These are phyloP conservation scores for Temnothorax rugatulus DNA, from an alignment of 2,888 invertebrate species.

Conservation along the genomic window DNA sequence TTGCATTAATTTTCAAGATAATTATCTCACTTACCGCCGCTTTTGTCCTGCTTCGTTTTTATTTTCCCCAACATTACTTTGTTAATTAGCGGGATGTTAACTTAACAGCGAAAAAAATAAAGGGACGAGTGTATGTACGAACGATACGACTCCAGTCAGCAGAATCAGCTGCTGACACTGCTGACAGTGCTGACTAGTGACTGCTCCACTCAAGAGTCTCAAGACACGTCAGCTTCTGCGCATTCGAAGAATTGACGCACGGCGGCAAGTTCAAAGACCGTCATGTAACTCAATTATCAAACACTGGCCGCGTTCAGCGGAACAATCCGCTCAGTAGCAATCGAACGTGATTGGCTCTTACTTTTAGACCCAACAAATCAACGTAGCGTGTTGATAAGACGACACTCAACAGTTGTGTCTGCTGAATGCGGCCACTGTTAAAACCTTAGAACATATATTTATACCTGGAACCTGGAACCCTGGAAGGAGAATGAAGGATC, in stretches of 20 bases:
- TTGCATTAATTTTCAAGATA: background rate
- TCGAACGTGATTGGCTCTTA: too few relatives aligned
- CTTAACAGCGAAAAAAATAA: conserved; percentile 60
- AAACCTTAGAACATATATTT: too few relatives aligned
- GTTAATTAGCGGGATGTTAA: conserved; percentile 58
- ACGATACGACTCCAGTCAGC: conserved; percentile 16
- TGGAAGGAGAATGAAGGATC: too few relatives aligned
- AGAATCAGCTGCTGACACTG: conserved; percentile 51
- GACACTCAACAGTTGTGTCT: too few relatives aligned
- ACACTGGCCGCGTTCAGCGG: too few relatives aligned
- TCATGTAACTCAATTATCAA: background rate
- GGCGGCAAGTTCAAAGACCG: conserved; percentile 30
- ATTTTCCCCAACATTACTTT: conserved; percentile 84
- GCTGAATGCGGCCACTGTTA: too few relatives aligned
- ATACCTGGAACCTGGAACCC: too few relatives aligned
- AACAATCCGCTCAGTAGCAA: too few relatives aligned
- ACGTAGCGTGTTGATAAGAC: too few relatives aligned
- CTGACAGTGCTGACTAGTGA: too few relatives aligned
- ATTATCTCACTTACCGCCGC: conserved; percentile 83
- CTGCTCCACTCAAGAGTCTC: conserved; percentile 26
- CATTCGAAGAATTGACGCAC: background rate
- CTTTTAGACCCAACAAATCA: too few relatives aligned
- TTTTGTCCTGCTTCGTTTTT: conserved; percentile 86
- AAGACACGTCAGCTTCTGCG: conserved; percentile 39
- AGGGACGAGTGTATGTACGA: conserved; percentile 36